Base-by-base conservation (phyloP, 2,888 invertebrate genomes). In the Trichogramma evanescens region DNA sequence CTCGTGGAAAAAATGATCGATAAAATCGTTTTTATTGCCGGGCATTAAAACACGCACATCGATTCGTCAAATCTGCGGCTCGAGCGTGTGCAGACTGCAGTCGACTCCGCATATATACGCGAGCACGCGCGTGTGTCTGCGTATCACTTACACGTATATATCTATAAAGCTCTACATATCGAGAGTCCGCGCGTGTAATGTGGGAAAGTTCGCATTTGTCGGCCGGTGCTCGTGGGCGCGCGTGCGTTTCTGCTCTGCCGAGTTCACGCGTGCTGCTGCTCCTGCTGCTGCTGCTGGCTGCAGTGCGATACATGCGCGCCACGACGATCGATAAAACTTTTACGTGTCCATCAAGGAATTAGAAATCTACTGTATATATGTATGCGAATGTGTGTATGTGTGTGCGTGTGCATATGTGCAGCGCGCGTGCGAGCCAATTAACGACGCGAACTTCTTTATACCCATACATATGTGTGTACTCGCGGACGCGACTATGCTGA, bases 131-230 rank as follows among this genome's bases (percentile, higher is more conserved):
- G 13, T 2, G 13, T 13, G 13, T 13, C 13, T 13, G 13, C 2
- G 13, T 13, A 13, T 13, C 13, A 13, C 13, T 13, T 13, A 13
- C 13, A 13, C 13, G 13, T 13, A 13, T 13, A 13, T 13, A 13
- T 13, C 13, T 13, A 13, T 13, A 13, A 13, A 13, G 13, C 54
- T 44, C 38, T 43, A 41, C 50, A 41, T 46, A 13, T 7, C 13
- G n/a, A 46, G 41, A 39, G 45, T 50, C 42, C 43, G 49, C 43
- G 49, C 46, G 5, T 45, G 43, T 57, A 63, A 63, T 58, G 59
- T 63, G 63, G 55, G 63, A 63, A 63, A 63, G 63, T 60, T 57
- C 46, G 10, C 9, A 7, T n/a, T 4, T 8, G 13, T 13, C 41
- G 42, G 50, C 13, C 40, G 41, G 51, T n/a, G n/a, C 41, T 40